Evolutionary conservation across 2,113 vertebrate species (phyloP), one percentile per base, ranked within the genome.

Genomic region (Uria aalge): DNA sequence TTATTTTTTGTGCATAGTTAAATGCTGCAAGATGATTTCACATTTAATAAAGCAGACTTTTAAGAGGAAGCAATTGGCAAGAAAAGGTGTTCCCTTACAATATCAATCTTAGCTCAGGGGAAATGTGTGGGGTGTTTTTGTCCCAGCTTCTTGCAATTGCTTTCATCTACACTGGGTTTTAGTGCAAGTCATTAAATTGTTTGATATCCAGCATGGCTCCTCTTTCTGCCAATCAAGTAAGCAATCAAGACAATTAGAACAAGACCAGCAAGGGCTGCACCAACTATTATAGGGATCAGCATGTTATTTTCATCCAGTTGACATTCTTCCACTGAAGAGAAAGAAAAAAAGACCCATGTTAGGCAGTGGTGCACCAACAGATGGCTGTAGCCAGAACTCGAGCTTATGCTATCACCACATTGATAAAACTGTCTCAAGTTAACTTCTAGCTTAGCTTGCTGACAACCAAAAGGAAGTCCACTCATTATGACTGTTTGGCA

Each of bases 201-300:
- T 97, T 99, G 99, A 97, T 99, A 99, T 96, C 99, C 99, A 9
- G 99, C 99, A 11, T 99, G 99, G 97, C 99, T 99, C 97, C 99
- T 98, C 98, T 99, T 99, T 89, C 99, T 98, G 93, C 99, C 99
- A 43, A 99, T 99, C 93, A 99, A 98, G 98, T 99, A 99, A 63
- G 99, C 99, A 69, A 99, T 96, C 92, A 99, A 98, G 52, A 99
- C 99, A 38, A 99, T 98, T 29, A 99, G 98, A 92, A 99, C 99
- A 10, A 99, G 99, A 62, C 99, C 99, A 1, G 99, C 99, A 45
- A 99, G 98, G 38, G 99, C 99, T 32, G 99, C 99, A 43, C 99
- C 99, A 26, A 99, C 99, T 26, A 99, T 98, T 68, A 99, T 99
- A 91, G 99, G 99, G 91, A 99, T 99, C 98, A 99, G 90, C 99